Percentiles rank a stretch among this genome's conserved stretches.
Conservation (phyloP, 2,888 invertebrate species). For the Heteropelma amictum region DNA sequence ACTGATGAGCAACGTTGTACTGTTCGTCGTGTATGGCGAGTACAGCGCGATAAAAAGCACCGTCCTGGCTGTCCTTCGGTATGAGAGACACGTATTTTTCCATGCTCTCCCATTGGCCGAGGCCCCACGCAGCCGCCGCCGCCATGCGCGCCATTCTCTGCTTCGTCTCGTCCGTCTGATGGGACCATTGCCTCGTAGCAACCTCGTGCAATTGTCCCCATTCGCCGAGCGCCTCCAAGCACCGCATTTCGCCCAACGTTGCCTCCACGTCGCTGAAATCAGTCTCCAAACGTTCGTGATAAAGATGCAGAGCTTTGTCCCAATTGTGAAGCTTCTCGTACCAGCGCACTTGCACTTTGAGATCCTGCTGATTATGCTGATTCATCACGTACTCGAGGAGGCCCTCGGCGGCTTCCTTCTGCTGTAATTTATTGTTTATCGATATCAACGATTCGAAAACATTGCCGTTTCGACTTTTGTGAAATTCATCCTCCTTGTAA, state of each 20-base stretch:
- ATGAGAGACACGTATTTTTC: slow-evolving; percentile 93
- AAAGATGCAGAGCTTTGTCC: slow-evolving; percentile 96
- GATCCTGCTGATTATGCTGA: slow-evolving; percentile 81
- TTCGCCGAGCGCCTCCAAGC: slow-evolving; percentile 96
- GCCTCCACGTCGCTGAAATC: slow-evolving; percentile 87
- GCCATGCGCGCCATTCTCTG: slow-evolving; percentile 92
- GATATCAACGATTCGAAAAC: slow-evolving; percentile 96
- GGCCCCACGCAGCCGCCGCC: slow-evolving; percentile 97
- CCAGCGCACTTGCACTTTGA: slow-evolving; percentile 92
- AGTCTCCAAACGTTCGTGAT: slow-evolving; percentile 85
- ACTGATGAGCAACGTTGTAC: slow-evolving; percentile 83
- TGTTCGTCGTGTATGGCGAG: slow-evolving; percentile 91
- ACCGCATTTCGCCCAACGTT: slow-evolving; percentile 95
- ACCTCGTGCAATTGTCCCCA: slow-evolving; percentile 93
- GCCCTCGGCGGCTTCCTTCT: slow-evolving; percentile 98
- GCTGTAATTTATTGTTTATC: slow-evolving; percentile 98
- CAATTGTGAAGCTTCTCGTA: slow-evolving; percentile 99
- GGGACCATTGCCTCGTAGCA: slow-evolving; percentile 88
- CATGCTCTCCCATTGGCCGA: slow-evolving; percentile 96
- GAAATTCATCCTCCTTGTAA: slow-evolving; percentile 96
- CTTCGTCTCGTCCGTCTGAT: slow-evolving; percentile 81
- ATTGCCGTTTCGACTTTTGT: slow-evolving; percentile 88
- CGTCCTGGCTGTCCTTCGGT: slow-evolving; percentile 95
- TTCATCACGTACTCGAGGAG: slow-evolving; percentile 93
- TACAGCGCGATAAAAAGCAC: slow-evolving; percentile 96